Evolutionary conservation across 2,113 vertebrate species (phyloP).

Genomic region (Jacana jacana): DNA sequence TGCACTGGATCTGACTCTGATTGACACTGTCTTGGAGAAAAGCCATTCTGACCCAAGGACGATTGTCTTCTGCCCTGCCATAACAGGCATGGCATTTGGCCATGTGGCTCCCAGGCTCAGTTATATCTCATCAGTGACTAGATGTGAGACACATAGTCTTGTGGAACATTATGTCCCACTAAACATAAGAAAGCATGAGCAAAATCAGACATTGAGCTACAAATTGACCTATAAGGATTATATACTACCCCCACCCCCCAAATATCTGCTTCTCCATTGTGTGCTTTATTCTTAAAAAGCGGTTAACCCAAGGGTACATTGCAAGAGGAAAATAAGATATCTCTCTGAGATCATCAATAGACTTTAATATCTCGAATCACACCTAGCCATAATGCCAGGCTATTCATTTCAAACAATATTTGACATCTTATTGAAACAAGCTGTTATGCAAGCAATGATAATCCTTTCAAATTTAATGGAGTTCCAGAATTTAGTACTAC

Average conservation of each 20-base stretch:
- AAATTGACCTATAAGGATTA: not conserved
- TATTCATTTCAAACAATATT: not conserved
- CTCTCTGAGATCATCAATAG: not conserved
- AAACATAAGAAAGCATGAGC: not conserved
- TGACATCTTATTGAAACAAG: not conserved
- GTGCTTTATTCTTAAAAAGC: not conserved
- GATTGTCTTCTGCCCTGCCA: fast-evolving
- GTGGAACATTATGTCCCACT: not conserved
- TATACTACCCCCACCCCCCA: fast-evolving
- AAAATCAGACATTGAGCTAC: not conserved
- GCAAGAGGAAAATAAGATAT: not conserved
- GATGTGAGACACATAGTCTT: not conserved
- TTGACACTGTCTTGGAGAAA: not conserved
- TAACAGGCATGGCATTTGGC: not conserved
- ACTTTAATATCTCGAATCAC: not conserved
- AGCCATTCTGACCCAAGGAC: not conserved
- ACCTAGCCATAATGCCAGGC: not conserved
- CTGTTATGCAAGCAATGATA: not conserved
- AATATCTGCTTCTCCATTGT: not conserved
- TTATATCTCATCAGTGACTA: not conserved
- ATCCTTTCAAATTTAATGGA: not conserved
- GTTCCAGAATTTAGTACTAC: not conserved
- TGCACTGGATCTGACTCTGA: not conserved
- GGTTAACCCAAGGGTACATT: not conserved
- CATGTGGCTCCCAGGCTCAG: fast-evolving